A percentile compares a stretch with the other conserved stretches of the same genome.
Evolutionary conservation across 1,140 invertebrate species (phyloP).

Genomic region (Liolophura sinensis): DNA sequence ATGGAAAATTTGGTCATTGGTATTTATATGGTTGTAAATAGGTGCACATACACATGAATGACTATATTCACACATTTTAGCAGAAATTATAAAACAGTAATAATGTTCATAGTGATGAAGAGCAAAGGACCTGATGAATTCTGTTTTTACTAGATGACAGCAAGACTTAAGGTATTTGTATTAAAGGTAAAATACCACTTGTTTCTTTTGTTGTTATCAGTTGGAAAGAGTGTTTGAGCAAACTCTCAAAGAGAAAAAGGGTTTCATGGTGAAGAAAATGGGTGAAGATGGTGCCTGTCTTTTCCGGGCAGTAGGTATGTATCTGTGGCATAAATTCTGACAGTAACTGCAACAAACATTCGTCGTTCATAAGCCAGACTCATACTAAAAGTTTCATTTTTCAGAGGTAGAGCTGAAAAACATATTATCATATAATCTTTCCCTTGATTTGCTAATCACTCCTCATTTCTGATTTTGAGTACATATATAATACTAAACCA

Average conservation of each 20-base stretch:
- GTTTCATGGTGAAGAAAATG: slow-evolving; percentile 85
- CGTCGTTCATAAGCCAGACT: background rate
- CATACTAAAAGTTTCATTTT: no score
- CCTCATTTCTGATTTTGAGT: background rate
- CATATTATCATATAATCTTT: no score
- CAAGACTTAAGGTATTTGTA: no score
- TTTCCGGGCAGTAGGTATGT: slow-evolving; percentile 78
- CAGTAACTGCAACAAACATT: background rate
- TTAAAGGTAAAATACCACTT: background rate
- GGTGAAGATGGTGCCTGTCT: slow-evolving; percentile 91
- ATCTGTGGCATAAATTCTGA: background rate
- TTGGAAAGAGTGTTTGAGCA: slow-evolving; percentile 59
- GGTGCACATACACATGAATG: no score
- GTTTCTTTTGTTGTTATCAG: slow-evolving; percentile 37
- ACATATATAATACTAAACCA: background rate
- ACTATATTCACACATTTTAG: slow-evolving; percentile 8
- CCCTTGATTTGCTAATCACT: slow-evolving; percentile 1
- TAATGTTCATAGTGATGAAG: background rate
- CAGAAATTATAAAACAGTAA: background rate
- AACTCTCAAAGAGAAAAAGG: slow-evolving; percentile 61
- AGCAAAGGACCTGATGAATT: slow-evolving; percentile 1
- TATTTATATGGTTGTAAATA: no score
- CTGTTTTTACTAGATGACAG: slow-evolving; percentile 1
- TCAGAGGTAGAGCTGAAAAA: no score
- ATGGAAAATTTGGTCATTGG: no score